Base-by-base conservation (phyloP, 2,113 vertebrate species). In the Mormyrus lacerda region DNA sequence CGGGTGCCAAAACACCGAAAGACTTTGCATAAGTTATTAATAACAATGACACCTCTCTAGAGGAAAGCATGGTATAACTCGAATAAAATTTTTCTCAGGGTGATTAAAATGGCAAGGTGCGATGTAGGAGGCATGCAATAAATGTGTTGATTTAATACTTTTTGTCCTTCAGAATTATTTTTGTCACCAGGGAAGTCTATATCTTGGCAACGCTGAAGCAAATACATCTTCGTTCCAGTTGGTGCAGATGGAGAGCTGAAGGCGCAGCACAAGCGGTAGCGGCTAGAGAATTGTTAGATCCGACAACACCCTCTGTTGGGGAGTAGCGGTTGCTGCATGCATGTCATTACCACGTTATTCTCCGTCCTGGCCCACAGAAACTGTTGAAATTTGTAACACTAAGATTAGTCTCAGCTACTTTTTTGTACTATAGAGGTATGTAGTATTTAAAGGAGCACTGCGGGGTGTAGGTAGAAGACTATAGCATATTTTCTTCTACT, bases 21-120 rank as follows among this genome's bases (percentile, higher is more conserved):
- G 53, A 21, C 82, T 65, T 55, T 85, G 83, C 27, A 69, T 87
- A 58, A 53, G 82, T 89, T 85, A 89, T 85, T 89, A 89, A 89
- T 89, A 89, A 31, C 51, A 48, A 85, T 65, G 42, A 85, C 55
- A 45, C 35, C 45, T 47, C 39, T n/a, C 55, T 50, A 35, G 24
- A n/a, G 47, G 45, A 44, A 65, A 69, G 44, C 0, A 19, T 50
- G 39, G 85, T 35, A 44, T 47, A 69, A 85, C 76, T 85, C 44
- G 79, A 24, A 89, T 53, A 61, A 48, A 9, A 39, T 48, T 85
- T 89, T 83, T 65, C 55, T 89, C 82, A 83, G 45, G 39, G 79
- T 65, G 39, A 53, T 44, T 85, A 31, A 35, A 39, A 39, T 48
- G 55, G 53, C 35, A 89, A 58, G 50, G 27, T 35, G 55, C 58